These are phyloP conservation scores for Naso thynnoides DNA, from an alignment of 2,797 vertebrate species.

Conservation along the genomic window DNA sequence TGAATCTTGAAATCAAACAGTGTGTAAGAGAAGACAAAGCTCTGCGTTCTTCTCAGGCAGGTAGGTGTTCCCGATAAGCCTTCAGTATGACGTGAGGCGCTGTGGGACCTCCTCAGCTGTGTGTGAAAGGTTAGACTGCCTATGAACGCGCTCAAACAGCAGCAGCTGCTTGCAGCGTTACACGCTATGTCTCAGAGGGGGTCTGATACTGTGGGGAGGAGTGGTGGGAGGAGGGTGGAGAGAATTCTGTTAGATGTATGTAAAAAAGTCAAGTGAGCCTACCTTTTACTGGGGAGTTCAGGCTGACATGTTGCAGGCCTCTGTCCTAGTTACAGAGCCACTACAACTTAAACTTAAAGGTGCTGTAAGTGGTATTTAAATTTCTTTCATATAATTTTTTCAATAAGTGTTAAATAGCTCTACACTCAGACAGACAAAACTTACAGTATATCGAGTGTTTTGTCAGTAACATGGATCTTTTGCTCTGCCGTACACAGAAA, in stretches of 20 bases:
- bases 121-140: constrained; percentile 51
- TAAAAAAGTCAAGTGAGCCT: constrained; percentile 15
- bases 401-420: too few species aligned
- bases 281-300: constrained; percentile 19
- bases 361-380: too few species aligned
- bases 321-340: background rate
- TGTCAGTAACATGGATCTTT: too few species aligned
- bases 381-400: too few species aligned
- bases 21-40: constrained; percentile 49
- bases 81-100: constrained; percentile 10
- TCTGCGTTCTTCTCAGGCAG: constrained; percentile 44
- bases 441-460: too few species aligned
- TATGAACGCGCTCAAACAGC: constrained; percentile 50
- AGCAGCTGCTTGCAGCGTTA: constrained; percentile 33
- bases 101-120: constrained; percentile 28
- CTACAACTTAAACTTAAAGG: background rate
- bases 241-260: constrained; percentile 12
- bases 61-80: constrained; percentile 39
- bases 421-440: too few species aligned
- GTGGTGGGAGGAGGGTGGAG: constrained; percentile 9
- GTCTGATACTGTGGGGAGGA: constrained; percentile 3
- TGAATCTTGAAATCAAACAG: constrained; percentile 55
- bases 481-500: too few species aligned
- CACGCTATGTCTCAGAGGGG: constrained; percentile 35
- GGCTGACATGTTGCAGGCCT: constrained; percentile 23